Conservation (phyloP, 2,888 invertebrate species). For the Nebria brevicollis region DNA sequence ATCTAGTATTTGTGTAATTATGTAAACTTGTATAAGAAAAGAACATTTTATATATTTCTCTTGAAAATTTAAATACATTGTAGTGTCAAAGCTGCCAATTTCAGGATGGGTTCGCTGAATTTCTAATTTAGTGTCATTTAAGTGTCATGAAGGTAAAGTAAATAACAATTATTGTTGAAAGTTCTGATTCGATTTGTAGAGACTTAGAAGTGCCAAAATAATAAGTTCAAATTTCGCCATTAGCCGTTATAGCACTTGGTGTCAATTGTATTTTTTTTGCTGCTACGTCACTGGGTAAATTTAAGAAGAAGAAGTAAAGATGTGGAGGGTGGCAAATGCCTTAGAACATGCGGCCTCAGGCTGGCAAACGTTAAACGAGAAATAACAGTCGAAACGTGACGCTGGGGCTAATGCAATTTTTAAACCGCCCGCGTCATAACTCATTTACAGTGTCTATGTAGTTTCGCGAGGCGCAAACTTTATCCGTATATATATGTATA, state of each 20-base stretch:
- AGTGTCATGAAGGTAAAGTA: too few species aligned
- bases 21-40: too few species aligned
- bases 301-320: conserved; percentile 26
- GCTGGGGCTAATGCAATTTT: conserved; percentile 60
- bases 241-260: not conserved
- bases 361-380: conserved; percentile 59
- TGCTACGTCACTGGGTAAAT: conserved; percentile 15
- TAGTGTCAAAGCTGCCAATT: too few species aligned
- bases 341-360: conserved; percentile 31
- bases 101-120: too few species aligned
- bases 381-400: conserved; percentile 63
- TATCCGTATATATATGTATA: not conserved
- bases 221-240: too few species aligned
- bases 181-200: too few species aligned
- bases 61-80: too few species aligned
- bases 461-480: not conserved
- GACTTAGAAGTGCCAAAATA: too few species aligned
- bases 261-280: not conserved
- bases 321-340: conserved; percentile 51
- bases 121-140: too few species aligned
- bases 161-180: too few species aligned
- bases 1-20: too few species aligned
- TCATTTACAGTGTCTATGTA: conserved; percentile 50
- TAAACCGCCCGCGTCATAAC: conserved; percentile 55
- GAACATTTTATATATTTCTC: too few species aligned